Percentiles rank a stretch among this genome's conserved stretches.
Conservation (phyloP, 2,113 vertebrate genomes). For the Eleginops maclovinus region DNA sequence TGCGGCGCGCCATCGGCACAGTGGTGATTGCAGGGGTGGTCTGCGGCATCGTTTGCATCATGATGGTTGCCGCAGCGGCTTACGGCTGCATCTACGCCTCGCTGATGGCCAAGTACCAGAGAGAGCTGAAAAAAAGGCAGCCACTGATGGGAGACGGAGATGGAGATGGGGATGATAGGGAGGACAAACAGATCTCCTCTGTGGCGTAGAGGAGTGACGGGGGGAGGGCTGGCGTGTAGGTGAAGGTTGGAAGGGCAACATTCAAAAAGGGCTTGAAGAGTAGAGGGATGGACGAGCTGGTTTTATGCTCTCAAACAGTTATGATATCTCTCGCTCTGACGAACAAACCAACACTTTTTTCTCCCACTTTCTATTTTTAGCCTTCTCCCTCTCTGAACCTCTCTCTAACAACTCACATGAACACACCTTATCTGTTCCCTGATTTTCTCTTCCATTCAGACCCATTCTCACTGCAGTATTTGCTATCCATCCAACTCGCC, state of each 20-base stretch:
- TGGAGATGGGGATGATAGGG: slow-evolving; percentile 89
- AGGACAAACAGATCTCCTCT: slow-evolving; percentile 98
- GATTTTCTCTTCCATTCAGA: slow-evolving; percentile 54
- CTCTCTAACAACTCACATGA: slow-evolving; percentile 47
- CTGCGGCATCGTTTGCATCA: slow-evolving; percentile 97
- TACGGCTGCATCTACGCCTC: slow-evolving; percentile 99
- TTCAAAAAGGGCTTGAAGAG: slow-evolving; percentile 75
- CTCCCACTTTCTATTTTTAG: slow-evolving; percentile 65
- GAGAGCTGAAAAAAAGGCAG: slow-evolving; percentile 97
- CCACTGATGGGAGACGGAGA: slow-evolving; percentile 97
- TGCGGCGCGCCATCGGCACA: slow-evolving; percentile 95
- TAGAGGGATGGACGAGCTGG: slow-evolving; percentile 61
- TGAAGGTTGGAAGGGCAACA: slow-evolving; percentile 51
- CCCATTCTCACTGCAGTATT: slow-evolving; percentile 57
- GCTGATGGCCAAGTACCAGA: slow-evolving; percentile 98
- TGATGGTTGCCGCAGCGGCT: slow-evolving; percentile 98
- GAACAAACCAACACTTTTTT: slow-evolving; percentile 60
- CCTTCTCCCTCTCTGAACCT: slow-evolving; percentile 38
- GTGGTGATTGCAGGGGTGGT: slow-evolving; percentile 97
- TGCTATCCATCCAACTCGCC: slow-evolving; percentile 60
- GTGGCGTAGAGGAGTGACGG: slow-evolving; percentile 87
- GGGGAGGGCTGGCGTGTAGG: slow-evolving; percentile 60
- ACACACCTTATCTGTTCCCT: slow-evolving; percentile 54
- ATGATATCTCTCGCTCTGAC: slow-evolving; percentile 42
- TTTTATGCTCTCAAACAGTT: slow-evolving; percentile 47